Conservation (phyloP, 2,113 vertebrate species). For the Pseudonaja textilis region DNA sequence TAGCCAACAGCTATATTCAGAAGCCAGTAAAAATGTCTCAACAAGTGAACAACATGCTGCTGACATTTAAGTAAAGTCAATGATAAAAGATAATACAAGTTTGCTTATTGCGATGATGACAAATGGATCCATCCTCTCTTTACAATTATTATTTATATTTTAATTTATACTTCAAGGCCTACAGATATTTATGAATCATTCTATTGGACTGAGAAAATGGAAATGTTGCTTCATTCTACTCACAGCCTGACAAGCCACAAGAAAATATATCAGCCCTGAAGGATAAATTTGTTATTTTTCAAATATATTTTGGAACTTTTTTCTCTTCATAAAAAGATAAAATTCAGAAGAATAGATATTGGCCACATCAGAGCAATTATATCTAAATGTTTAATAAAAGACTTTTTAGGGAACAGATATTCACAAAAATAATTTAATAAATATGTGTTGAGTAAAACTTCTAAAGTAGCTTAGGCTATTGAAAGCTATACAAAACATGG, state of each 20-base stretch:
- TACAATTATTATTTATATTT: not conserved
- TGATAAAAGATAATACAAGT: not conserved
- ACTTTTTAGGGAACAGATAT: conserved; percentile 5
- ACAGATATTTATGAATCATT: not conserved
- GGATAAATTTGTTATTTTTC: conserved; percentile 4
- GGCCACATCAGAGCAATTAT: not conserved
- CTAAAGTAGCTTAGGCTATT: not conserved
- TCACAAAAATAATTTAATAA: not conserved
- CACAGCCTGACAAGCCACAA: not conserved
- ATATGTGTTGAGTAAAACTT: conserved; percentile 13
- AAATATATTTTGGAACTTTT: not conserved
- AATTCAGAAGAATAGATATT: not conserved
- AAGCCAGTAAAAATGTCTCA: not conserved
- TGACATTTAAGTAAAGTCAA: not conserved
- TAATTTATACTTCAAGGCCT: not conserved
- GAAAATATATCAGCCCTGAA: conserved; percentile 18
- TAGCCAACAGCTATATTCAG: not conserved
- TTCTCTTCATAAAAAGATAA: not conserved
- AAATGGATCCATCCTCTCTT: not conserved
- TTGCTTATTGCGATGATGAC: not conserved
- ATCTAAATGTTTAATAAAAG: not conserved
- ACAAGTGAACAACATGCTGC: not conserved
- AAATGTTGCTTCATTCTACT: not conserved
- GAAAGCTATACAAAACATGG: conserved; percentile 8
- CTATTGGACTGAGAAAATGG: not conserved